Base-by-base conservation (phyloP, 1,140 invertebrate species). In the Phymorhynchus buccinoides region DNA sequence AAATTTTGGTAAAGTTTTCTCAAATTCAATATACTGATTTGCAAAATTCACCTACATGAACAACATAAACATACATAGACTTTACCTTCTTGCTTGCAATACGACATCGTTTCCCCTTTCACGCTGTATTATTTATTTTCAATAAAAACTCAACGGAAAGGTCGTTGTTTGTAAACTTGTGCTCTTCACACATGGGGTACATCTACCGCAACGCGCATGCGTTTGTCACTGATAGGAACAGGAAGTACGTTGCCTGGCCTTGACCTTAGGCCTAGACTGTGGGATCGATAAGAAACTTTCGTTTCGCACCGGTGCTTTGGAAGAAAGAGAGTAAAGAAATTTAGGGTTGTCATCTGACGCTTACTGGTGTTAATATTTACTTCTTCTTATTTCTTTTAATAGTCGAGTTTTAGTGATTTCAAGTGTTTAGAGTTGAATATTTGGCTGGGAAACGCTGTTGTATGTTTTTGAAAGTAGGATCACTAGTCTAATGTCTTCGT, bases 81-180 rank as follows among this genome's bases (percentile, higher is more conserved):
- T n/a, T 66, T 71, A 83, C 80, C 80, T 83, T 83, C 80, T 71
- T 71, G 22, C 32, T 30, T 83, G 27, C 80, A 83, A 14, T 83
- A 83, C 4, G 80, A 83, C 80, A 83, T 83, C 4, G 1, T 52
- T 48, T 30, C 27, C 18, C 27, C 7, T 62, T 62, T 7, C 56
- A 62, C 56, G 6, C 18, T 27, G 6, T 22, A 22, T 62, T 62
- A 14, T 12, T 7, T 62, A 12, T 22, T 7, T 62, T 12, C 6
- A 62, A 62, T 62, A 3, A 22, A 62, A 62, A 62, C n/a, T n/a
- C n/a, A n/a, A n/a, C n/a, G n/a, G n/a, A n/a, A 32, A 7, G n/a
- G 35, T 35, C 37, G 37, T 73, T 4, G 62, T 12, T 27, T 66
- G 62, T 66, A 14, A 9, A n/a, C 30, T 75, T 12, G 37, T 37